These are phyloP conservation scores for Penaeus indicus DNA, from an alignment of 1,140 invertebrate genomes.

Conservation along the genomic window DNA sequence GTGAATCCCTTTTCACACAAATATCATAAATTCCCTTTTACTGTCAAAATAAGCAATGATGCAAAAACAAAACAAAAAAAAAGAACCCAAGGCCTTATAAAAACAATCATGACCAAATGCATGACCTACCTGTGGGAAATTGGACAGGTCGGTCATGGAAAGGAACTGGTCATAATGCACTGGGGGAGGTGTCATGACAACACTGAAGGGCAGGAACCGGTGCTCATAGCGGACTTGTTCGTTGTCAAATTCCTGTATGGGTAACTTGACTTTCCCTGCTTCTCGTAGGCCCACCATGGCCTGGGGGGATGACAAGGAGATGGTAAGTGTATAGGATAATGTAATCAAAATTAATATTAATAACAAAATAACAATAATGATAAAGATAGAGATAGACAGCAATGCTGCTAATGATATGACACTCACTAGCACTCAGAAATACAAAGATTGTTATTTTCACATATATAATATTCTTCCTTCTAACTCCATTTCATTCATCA, in stretches of 20 bases:
- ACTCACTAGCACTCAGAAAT: no score
- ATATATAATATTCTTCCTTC: no score
- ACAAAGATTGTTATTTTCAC: no score
- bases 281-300: conserved; percentile 81
- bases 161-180: conserved; percentile 89
- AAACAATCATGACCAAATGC: background rate
- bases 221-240: conserved; percentile 96
- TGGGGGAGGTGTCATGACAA: conserved; percentile 88
- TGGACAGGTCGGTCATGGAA: conserved; percentile 77
- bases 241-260: conserved; percentile 90
- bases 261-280: conserved; percentile 81
- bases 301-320: conserved; percentile 72
- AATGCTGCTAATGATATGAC: no score
- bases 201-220: conserved; percentile 89
- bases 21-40: no score
- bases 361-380: background rate
- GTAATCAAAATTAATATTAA: background rate
- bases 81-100: background rate
- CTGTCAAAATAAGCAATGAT: no score
- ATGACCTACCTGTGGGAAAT: conserved; percentile 69
- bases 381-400: no score
- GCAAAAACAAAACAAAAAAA: background rate
- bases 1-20: no score
- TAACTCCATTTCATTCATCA: no score
- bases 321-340: background rate